A percentile compares a stretch with the other conserved stretches of the same genome.
Evolutionary conservation across 2,888 invertebrate species (phyloP).

Genomic region (Polyploca ridens): DNA sequence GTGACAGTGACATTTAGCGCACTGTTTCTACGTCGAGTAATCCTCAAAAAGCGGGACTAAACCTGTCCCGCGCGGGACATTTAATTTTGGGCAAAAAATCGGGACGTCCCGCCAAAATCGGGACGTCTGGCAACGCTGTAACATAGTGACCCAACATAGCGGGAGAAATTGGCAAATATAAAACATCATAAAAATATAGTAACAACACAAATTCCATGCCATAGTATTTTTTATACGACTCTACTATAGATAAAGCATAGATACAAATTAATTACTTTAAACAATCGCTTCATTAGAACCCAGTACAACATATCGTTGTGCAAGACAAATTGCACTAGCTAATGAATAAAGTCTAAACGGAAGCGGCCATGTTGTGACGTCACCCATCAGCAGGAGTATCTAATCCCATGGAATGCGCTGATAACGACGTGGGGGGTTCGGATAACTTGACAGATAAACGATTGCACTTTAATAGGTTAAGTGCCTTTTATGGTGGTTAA

Average conservation of each 20-base stretch:
- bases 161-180: too few species aligned
- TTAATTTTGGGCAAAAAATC: too few species aligned
- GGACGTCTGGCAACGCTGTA: too few species aligned
- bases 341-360: background rate
- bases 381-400: conserved; percentile 21
- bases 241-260: background rate
- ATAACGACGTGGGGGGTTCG: conserved; percentile 40
- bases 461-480: conserved; percentile 9
- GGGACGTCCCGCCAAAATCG: too few species aligned
- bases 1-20: too few species aligned
- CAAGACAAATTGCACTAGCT: background rate
- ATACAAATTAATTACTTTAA: background rate
- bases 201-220: background rate
- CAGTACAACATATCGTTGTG: background rate
- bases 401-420: conserved; percentile 41
- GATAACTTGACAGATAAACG: conserved; percentile 14
- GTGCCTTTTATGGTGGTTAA: background rate
- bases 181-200: too few species aligned
- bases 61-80: too few species aligned
- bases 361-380: conserved; percentile 18
- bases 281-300: background rate
- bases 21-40: too few species aligned
- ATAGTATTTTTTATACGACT: background rate
- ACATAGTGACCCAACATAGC: too few species aligned
- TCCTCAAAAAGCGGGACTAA: too few species aligned